Evolutionary conservation across 2,888 invertebrate species (phyloP).

Genomic region (Hemicrepidius hirtus): DNA sequence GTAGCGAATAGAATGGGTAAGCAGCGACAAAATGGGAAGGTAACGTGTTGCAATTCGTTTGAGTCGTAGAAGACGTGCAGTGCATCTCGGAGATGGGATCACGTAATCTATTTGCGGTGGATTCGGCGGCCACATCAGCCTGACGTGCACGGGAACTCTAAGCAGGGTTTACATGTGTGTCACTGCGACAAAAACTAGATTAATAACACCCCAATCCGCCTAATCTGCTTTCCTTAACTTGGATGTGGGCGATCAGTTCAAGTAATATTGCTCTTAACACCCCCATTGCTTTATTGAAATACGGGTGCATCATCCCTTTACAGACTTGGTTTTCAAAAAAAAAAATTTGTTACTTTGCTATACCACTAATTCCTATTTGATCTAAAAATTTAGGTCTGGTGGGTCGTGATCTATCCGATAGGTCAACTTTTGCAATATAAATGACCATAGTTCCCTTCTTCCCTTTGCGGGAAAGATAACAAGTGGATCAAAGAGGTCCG

Average conservation of each 20-base stretch:
- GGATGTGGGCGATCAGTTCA: conserved; percentile 50
- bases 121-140: conserved; percentile 63
- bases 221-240: conserved; percentile 62
- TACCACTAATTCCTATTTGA: too few relatives aligned
- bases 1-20: conserved; percentile 55
- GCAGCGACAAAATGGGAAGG: conserved; percentile 57
- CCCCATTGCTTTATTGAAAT: conserved; percentile 39
- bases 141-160: conserved; percentile 68
- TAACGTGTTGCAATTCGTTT: conserved; percentile 69
- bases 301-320: conserved; percentile 4
- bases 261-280: conserved; percentile 36
- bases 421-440: conserved; percentile 39
- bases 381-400: too few relatives aligned
- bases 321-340: too few relatives aligned
- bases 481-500: conserved; percentile 46
- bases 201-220: conserved; percentile 65
- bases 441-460: conserved; percentile 20
- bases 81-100: conserved; percentile 68
- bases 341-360: too few relatives aligned
- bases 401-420: conserved; percentile 24
- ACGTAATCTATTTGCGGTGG: conserved; percentile 72
- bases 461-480: conserved; percentile 31
- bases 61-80: conserved; percentile 65
- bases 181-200: conserved; percentile 66
- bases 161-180: conserved; percentile 63